Evolutionary conservation across 2,888 invertebrate genomes (phyloP), one percentile per base, ranked within the genome.

Genomic region (Drosophila fulvimacula): DNA sequence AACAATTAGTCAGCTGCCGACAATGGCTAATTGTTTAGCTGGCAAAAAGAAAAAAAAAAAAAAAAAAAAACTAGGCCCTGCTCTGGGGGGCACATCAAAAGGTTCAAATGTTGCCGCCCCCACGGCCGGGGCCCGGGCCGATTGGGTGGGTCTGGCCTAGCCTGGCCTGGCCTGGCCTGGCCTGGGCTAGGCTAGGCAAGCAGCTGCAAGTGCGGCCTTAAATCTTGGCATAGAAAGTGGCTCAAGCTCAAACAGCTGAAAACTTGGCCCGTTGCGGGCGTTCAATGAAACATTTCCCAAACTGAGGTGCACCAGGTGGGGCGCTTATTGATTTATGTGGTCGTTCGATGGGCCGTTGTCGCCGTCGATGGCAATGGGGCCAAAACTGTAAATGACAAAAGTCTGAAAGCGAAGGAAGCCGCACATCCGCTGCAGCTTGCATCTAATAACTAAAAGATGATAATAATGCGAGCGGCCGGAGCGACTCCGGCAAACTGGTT

Each of bases 381-480:
- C 76, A 75, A 79, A 82, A 86, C 87, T 81, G 82, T 87, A 89
- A 88, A 84, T 84, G 83, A 84, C 85, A 89, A 88, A 88, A 81
- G 46, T 44, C 24, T 24, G 41, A 30, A 57, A 57, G 49, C 66
- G 48, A 79, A 88, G 83, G 88, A 89, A 84, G 89, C 83, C 68
- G 51, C 61, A 89, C 83, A 88, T 84, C 83, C 83, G 83, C 82
- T 87, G 83, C 73, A 80, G 73, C 77, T 81, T 87, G 89, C 83
- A 88, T 87, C 87, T 83, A 83, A 83, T 83, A 83, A 83, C 89
- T 81, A 57, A 81, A 69, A 80, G 72, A 83, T 77, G 82, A 82
- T 88, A 74, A 85, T 88, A 86, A 82, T 72, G 66, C 83, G 72
- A 69, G 66, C 57, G 69, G 38, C 34, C 39, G 39, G 11, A 19